Evolutionary conservation across 1,140 invertebrate species (phyloP).

Genomic region (Dolichoris vasculosae): DNA sequence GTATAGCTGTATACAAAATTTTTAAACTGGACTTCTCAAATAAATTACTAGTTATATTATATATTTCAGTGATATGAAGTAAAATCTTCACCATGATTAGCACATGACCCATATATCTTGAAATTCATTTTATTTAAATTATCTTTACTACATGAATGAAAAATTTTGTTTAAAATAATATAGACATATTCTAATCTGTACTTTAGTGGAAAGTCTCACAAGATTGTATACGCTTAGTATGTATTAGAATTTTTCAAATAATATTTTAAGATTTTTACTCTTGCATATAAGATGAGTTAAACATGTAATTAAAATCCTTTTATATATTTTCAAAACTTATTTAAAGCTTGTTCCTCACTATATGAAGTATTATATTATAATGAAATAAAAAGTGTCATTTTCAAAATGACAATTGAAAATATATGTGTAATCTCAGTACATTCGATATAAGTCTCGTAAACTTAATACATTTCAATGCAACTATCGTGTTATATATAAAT

Average conservation of each 20-base stretch:
- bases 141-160: neutral
- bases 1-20: neutral
- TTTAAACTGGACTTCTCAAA: constrained; percentile 23
- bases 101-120: neutral
- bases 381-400: too few relatives aligned
- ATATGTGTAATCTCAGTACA: too few relatives aligned
- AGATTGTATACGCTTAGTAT: neutral
- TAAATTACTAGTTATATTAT: neutral
- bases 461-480: too few relatives aligned
- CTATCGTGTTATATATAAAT: too few relatives aligned
- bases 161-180: neutral
- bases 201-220: neutral
- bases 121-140: neutral
- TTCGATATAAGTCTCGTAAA: too few relatives aligned
- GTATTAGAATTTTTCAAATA: neutral
- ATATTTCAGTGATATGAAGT: neutral
- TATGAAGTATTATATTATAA: too few relatives aligned
- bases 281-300: too few relatives aligned
- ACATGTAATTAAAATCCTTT: too few relatives aligned
- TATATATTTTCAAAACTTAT: too few relatives aligned
- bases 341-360: too few relatives aligned
- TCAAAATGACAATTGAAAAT: too few relatives aligned
- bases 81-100: constrained; percentile 14
- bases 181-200: neutral
- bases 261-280: neutral